Base-by-base conservation (phyloP, 2,113 vertebrate genomes). In the Prinia subflava region DNA sequence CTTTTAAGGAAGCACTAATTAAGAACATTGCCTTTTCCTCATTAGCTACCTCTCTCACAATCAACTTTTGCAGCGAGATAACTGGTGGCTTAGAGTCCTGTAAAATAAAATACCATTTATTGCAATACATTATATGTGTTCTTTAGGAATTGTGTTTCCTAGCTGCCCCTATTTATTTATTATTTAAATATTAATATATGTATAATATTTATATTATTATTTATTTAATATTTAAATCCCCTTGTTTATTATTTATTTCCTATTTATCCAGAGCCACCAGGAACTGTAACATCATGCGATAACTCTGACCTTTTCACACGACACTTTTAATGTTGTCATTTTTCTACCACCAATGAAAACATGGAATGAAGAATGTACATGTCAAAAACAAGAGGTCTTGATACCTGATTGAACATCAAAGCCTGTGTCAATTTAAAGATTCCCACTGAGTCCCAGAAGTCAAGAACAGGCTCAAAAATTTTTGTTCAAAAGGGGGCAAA, bases 11-110 rank as follows among this genome's bases (percentile, higher is more conserved):
- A 82, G 99, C 99, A 1, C 99, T 99, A 95, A 99, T 99, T 46
- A 99, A 98, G 91, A 99, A 99, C 99, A 99, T 99, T 59, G 98
- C 99, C 74, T 98, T 99, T 95, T 99, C 99, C 92, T 99, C 99
- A 10, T 99, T 99, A 68, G 99, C 99, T 69, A 99, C 99, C 86
- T 99, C 99, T 84, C 99, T 98, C 44, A 99, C 99, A 13, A 99
- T 99, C 91, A 99, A 93, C 95, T 99, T 99, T 90, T 99, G 99
- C 84, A 99, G 96, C 0, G 99, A 99, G 95, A 99, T 98, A 69
- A 99, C 98, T 1, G 99, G 98, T 4, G 98, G 98, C 96, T 99
- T 99, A 28, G 98, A 98, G 92, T 99, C 99, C 99, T 99, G 97
- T 18, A 65, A 39, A 75, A 87, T 33, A 52, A 71, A 92, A 78